These are phyloP conservation scores for Leptinotarsa tumamoca DNA, from an alignment of 2,888 invertebrate species.

Conservation along the genomic window DNA sequence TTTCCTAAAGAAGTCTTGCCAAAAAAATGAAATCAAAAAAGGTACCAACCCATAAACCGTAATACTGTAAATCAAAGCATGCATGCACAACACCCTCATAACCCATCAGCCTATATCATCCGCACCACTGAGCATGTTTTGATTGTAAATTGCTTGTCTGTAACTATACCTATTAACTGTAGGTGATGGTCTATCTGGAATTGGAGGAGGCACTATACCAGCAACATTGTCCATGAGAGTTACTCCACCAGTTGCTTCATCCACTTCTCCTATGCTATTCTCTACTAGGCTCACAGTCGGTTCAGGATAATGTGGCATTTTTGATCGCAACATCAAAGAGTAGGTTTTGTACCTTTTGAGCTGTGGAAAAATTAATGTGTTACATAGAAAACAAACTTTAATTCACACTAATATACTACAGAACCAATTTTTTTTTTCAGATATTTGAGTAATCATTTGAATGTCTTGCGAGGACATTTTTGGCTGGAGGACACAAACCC, in stretches of 20 bases:
- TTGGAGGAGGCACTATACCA: constrained; percentile 71
- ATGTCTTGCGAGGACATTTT: too few relatives aligned
- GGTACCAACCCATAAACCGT: constrained; percentile 12
- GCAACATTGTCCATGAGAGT: constrained; percentile 54
- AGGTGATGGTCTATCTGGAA: constrained; percentile 69
- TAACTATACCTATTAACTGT: constrained; percentile 77
- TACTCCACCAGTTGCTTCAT: constrained; percentile 63
- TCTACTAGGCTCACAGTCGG: constrained; percentile 70
- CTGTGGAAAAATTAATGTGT: constrained; percentile 66
- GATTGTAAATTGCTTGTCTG: constrained; percentile 67
- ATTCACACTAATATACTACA: background rate
- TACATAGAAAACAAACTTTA: background rate
- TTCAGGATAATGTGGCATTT: constrained; percentile 72
- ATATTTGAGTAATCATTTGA: too few relatives aligned
- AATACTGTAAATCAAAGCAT: constrained; percentile 70
- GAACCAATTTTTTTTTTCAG: too few relatives aligned
- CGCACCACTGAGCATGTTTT: constrained; percentile 71
- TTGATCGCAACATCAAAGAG: constrained; percentile 79
- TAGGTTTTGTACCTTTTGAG: constrained; percentile 87
- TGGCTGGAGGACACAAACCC: too few relatives aligned
- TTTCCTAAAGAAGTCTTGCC: constrained; percentile 13
- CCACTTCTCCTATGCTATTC: constrained; percentile 71
- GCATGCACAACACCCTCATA: constrained; percentile 86
- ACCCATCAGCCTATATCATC: constrained; percentile 79
- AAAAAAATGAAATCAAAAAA: constrained; percentile 2